Conservation (phyloP, 1,140 invertebrate genomes). For the Mya arenaria region DNA sequence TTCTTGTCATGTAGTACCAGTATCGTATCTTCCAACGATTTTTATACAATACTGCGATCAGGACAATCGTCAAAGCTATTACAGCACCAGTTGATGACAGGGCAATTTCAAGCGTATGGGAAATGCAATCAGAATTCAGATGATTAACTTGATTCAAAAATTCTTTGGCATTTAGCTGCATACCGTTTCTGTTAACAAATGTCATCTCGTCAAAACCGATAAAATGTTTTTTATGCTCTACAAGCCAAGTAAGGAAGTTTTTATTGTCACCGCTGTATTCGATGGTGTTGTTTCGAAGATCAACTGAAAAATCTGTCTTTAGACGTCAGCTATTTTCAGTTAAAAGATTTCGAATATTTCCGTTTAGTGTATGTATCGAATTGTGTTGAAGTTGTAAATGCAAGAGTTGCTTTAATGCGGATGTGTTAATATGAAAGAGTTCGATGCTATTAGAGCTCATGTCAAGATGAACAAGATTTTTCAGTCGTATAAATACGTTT, state of each 20-base stretch:
- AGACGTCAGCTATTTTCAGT: background rate
- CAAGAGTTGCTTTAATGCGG: background rate
- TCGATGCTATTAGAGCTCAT: slow-evolving; percentile 27
- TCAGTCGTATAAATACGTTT: no score
- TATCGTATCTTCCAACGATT: slow-evolving; percentile 68
- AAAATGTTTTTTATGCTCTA: background rate
- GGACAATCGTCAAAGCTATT: background rate
- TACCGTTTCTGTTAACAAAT: background rate
- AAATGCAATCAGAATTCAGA: background rate
- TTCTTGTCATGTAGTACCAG: slow-evolving; percentile 57
- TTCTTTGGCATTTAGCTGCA: background rate
- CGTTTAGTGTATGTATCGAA: background rate
- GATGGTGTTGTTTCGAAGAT: slow-evolving; percentile 32
- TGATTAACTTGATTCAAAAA: background rate
- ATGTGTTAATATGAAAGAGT: background rate
- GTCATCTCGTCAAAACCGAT: background rate
- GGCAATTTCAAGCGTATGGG: background rate
- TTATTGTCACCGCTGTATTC: background rate
- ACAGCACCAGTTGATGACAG: background rate
- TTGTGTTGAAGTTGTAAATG: background rate
- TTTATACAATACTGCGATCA: background rate
- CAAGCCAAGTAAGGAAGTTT: background rate
- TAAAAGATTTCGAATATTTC: background rate
- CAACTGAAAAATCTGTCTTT: background rate
- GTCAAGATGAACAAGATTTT: no score